Percentiles rank a stretch among this genome's conserved stretches.
Conservation (phyloP, 2,113 vertebrate genomes). For the Pitta sordida region DNA sequence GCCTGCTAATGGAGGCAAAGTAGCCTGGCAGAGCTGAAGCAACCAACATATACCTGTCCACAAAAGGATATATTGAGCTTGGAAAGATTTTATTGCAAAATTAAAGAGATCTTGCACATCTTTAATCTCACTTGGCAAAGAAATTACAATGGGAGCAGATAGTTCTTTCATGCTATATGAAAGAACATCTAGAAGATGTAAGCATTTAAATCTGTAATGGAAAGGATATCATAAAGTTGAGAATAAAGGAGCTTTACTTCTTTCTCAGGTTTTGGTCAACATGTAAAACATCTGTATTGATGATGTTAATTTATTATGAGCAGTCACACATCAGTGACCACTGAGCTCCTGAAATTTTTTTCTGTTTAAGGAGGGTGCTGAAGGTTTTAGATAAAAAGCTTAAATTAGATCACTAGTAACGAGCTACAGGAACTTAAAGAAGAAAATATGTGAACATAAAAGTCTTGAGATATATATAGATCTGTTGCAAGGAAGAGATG, state of each 20-base stretch:
- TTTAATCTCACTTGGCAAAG: conserved; percentile 5
- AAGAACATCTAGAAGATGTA: background rate
- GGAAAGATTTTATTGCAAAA: background rate
- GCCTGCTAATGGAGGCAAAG: background rate
- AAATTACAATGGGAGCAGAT: background rate
- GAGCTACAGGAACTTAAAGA: background rate
- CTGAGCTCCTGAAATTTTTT: background rate
- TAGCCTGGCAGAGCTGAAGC: background rate
- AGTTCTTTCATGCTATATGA: background rate
- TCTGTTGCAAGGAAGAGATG: background rate
- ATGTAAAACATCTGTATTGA: background rate
- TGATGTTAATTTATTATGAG: background rate
- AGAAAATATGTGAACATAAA: background rate
- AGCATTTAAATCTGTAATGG: background rate
- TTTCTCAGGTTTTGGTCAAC: background rate
- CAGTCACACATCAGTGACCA: background rate
- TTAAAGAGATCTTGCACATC: background rate
- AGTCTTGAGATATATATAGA: background rate
- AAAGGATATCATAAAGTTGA: background rate
- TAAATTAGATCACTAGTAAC: background rate
- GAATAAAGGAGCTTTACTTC: background rate
- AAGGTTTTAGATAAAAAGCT: background rate
- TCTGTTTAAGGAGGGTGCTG: background rate
- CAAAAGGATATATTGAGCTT: background rate
- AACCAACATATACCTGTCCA: background rate